Percentiles rank a stretch among this genome's conserved stretches.
These are phyloP conservation scores for Cerastis rubricosa DNA, from an alignment of 2,888 invertebrate species.

Conservation along the genomic window DNA sequence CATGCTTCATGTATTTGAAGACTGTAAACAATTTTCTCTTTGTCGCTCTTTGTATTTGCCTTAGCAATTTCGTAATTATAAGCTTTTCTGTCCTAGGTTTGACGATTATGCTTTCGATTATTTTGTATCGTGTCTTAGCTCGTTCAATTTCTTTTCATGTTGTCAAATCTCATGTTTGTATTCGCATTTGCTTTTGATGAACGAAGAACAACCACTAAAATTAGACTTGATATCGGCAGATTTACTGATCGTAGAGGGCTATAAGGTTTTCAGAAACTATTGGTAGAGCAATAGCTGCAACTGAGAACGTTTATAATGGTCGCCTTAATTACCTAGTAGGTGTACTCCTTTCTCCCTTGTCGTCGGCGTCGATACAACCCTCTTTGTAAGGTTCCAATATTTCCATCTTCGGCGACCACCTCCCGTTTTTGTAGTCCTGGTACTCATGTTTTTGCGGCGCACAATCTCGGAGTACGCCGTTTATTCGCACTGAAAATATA, in stretches of 20 bases:
- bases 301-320: not conserved
- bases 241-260: not conserved
- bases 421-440: constrained; percentile 91
- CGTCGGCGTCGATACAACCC: constrained; percentile 92
- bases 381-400: constrained; percentile 93
- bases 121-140: not conserved
- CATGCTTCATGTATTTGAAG: constrained; percentile 5
- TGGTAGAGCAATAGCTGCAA: not conserved
- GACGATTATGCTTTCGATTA: not conserved
- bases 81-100: not conserved
- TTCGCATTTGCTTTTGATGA: not conserved
- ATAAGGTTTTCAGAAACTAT: not conserved
- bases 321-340: constrained; percentile 84
- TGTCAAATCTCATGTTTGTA: not conserved
- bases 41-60: not conserved
- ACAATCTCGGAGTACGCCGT: constrained; percentile 93
- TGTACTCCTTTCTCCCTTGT: constrained; percentile 91
- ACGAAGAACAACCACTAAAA: not conserved
- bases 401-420: constrained; percentile 92
- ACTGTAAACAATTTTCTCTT: not conserved
- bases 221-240: not conserved
- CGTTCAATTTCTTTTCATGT: not conserved
- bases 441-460: constrained; percentile 93
- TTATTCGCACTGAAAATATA: constrained; percentile 89
- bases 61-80: not conserved